Evolutionary conservation across 2,113 vertebrate species (phyloP), one percentile per base, ranked within the genome.

Genomic region (Macquaria ambigua): DNA sequence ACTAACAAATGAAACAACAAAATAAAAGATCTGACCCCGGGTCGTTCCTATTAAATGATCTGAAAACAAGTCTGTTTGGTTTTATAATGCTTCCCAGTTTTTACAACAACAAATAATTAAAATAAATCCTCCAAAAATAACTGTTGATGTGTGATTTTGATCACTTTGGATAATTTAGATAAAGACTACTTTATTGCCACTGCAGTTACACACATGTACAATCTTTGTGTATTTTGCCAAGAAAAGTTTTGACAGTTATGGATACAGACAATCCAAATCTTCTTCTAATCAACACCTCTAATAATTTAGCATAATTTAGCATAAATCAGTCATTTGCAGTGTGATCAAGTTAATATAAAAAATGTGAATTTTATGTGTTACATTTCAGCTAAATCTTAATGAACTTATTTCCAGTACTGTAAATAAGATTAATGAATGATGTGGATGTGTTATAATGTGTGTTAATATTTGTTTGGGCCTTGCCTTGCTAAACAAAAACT

Each of bases 1-100:
- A 82, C 67, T 69, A 21, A 69, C 74, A 71, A 86, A 74, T 25
- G 4, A 82, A 83, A 86, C 79, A 72, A 55, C 77, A 88, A 77
- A 72, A 74, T 72, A 77, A 79, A 73, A 74, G 66, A 81, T 83
- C 14, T 79, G 73, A 88, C 69, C 67, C 5, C 8, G 16, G 68
- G 77, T 73, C 5, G 15, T 23, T 72, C 5, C 43, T 56, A 34
- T 53, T 74, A 53, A 75, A 53, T 59, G 8, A 79, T 75, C 41
- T 39, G 46, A 50, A 78, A 79, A 63, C 14, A 69, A 67, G 39
- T 11, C 15, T 16, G 50, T 14, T 74, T 63, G 14, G 2, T 78
- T 82, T 28, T 48, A n/a, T 37, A 48, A 56, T 18, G 9, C 4
- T 39, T 3, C 8, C 7, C 11, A 46, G 25, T 39, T 31, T 71